Base-by-base conservation (phyloP, 2,888 invertebrate genomes). In the Polyploca ridens region DNA sequence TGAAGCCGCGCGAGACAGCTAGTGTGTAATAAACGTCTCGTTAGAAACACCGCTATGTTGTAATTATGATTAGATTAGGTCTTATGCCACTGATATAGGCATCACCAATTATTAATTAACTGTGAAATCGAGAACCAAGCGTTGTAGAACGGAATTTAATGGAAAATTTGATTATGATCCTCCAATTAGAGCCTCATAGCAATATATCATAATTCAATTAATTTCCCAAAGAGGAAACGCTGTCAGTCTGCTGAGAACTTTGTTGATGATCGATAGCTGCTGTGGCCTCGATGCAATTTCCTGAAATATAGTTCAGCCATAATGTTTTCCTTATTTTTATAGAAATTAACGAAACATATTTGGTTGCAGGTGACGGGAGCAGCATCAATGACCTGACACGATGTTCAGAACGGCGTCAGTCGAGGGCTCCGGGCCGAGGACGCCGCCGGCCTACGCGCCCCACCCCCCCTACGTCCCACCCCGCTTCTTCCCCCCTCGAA, bases 391-490 rank as follows among this genome's bases (percentile, higher is more conserved):
- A 89, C 88, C 88, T 92, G 93, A 91, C 79, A 85, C 73, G 72
- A 93, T 94, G 93, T 94, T 93, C 82, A 84, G 93, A 77, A 92
- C 93, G 92, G 93, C 93, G 91, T 93, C 93, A 88, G 90, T 91
- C 79, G 93, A 94, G 85, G 92, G 93, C 83, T 93, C 93, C 63
- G 93, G 90, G 87, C 92, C 93, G 81, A 87, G 93, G 86, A 93
- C 93, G 85, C 93, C 93, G 77, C 93, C 93, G 71, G 93, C 93
- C 77, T 94, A 94, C 86, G 93, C 92, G 69, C 90, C 91, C n/a
- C 93, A 91, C 75, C 92, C 92, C 61, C 89, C 89, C 16, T 90
- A 91, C 86, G 89, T 87, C 69, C 92, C 91, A 3, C 93, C 93
- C 66, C 91, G 93, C 61, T 93, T 92, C 84, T 92, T 90, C 75